Percentiles rank a stretch among this genome's conserved stretches.
These are phyloP conservation scores for Colaptes auratus DNA, from an alignment of 2,113 vertebrate genomes.

Conservation along the genomic window DNA sequence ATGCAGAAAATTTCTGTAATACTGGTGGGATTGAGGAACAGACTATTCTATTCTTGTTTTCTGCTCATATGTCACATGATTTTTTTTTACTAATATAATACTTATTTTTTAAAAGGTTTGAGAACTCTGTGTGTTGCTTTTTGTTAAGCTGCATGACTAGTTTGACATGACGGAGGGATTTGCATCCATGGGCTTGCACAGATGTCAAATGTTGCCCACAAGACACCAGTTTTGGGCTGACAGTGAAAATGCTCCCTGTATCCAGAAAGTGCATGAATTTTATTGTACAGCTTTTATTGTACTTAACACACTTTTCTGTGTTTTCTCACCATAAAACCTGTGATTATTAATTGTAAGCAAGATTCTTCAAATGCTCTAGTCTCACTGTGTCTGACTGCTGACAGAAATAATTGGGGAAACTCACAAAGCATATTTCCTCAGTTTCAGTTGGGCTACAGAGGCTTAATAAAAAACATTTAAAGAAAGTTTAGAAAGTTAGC, in stretches of 20 bases:
- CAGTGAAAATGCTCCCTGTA: slow-evolving; percentile 17
- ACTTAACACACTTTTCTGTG: not conserved
- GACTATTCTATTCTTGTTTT: not conserved
- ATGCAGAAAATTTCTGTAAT: not conserved
- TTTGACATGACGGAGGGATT: not conserved
- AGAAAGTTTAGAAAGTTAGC: not conserved
- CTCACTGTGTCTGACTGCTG: not conserved
- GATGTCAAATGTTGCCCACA: slow-evolving; percentile 21
- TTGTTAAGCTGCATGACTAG: not conserved
- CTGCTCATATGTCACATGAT: not conserved
- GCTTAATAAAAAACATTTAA: not conserved
- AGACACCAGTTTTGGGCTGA: not conserved
- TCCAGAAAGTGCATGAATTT: not conserved
- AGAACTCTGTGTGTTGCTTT: not conserved
- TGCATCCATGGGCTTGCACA: not conserved
- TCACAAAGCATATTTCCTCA: not conserved
- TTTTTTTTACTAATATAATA: not conserved
- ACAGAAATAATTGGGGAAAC: not conserved
- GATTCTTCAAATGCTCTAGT: not conserved
- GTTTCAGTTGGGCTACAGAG: not conserved
- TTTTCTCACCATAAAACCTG: not conserved
- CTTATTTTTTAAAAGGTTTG: not conserved
- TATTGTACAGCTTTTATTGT: not conserved
- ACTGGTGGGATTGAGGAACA: not conserved
- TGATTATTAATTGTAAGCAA: slow-evolving; percentile 12